A percentile compares a stretch with the other conserved stretches of the same genome.
Evolutionary conservation across 2,797 vertebrate species (phyloP).

Genomic region (Hipposideros larvatus): DNA sequence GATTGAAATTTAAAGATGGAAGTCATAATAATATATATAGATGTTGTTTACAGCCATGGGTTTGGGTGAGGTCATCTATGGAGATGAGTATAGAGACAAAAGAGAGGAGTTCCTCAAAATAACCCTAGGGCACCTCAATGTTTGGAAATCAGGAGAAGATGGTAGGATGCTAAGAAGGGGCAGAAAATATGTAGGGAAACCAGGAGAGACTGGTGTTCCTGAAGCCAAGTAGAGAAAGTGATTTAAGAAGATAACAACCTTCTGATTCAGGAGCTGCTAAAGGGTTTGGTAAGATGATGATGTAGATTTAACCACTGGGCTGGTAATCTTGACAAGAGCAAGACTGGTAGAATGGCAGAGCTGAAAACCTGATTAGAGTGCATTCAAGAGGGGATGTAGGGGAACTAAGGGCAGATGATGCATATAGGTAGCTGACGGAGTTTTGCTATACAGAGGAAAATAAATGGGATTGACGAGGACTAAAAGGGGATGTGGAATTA

Average conservation of each 20-base stretch:
- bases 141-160: neutral
- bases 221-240: neutral
- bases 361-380: neutral
- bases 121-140: accelerated
- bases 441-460: neutral
- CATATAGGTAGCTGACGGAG: neutral
- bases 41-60: neutral
- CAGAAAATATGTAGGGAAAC: too few species aligned
- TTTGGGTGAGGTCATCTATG: neutral
- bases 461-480: neutral
- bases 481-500: neutral
- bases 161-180: neutral
- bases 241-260: neutral
- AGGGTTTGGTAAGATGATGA: neutral
- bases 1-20: neutral
- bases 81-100: neutral
- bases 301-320: neutral
- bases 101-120: neutral
- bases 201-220: neutral
- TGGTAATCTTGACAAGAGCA: neutral
- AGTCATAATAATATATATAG: neutral
- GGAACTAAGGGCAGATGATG: accelerated
- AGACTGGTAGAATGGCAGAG: neutral
- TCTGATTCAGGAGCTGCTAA: neutral
- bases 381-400: neutral